phyloP scores from a whole-genome alignment of 2,888 invertebrate genomes.

The Catocala fraxini region DNA sequence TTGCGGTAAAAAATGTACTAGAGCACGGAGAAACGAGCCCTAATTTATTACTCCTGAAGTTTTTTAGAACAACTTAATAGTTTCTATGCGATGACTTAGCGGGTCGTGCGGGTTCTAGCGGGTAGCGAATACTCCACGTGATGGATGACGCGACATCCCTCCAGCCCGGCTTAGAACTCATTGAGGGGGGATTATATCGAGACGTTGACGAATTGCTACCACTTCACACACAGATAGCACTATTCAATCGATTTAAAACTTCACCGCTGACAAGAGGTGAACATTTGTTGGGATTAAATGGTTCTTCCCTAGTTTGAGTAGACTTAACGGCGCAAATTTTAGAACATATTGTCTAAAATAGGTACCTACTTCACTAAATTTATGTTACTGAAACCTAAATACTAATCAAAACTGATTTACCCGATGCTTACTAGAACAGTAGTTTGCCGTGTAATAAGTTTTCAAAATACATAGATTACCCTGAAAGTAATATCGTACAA shows the following conservation, averaged over 20 bases:
- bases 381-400: not conserved
- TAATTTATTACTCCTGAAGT: constrained; percentile 42
- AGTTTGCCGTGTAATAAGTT: too few relatives aligned
- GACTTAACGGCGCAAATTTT: not conserved
- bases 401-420: not conserved
- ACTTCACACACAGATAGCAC: constrained; percentile 76
- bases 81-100: constrained; percentile 66
- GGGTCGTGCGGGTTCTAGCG: constrained; percentile 55
- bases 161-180: constrained; percentile 78
- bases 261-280: constrained; percentile 55
- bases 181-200: constrained; percentile 82
- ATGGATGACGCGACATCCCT: constrained; percentile 82
- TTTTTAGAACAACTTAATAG: constrained; percentile 62
- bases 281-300: constrained; percentile 62
- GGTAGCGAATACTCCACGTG: constrained; percentile 62
- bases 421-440: not conserved
- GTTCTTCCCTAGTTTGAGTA: constrained; percentile 33
- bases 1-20: not conserved
- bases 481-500: not conserved
- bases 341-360: not conserved
- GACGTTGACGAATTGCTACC: constrained; percentile 84
- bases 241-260: constrained; percentile 83
- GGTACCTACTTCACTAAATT: not conserved
- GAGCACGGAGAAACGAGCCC: constrained; percentile 17
- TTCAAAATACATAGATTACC: too few relatives aligned